Conservation (phyloP, 2,888 invertebrate species). For the Eremobia ochroleuca region DNA sequence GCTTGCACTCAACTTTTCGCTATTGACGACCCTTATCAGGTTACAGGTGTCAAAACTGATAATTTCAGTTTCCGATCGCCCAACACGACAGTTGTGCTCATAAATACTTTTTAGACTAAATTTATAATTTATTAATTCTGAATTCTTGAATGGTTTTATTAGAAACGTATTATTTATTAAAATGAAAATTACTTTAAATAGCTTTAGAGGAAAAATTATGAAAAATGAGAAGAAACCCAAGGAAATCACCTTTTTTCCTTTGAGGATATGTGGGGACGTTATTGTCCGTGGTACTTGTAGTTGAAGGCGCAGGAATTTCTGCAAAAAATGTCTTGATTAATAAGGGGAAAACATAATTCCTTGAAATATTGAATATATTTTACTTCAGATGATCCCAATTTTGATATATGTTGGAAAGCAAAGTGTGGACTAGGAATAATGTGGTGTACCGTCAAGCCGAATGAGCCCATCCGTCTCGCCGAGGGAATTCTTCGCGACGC, state of each 20-base stretch:
- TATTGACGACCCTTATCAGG: constrained; percentile 73
- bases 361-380: neutral
- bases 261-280: constrained; percentile 91
- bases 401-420: constrained; percentile 54
- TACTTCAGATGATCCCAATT: constrained; percentile 45
- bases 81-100: constrained; percentile 74
- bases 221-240: constrained; percentile 3
- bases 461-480: constrained; percentile 97
- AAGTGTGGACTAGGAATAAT: constrained; percentile 67
- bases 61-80: constrained; percentile 61
- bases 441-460: constrained; percentile 95
- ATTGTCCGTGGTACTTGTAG: constrained; percentile 91
- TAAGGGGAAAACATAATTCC: neutral
- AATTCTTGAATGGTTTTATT: constrained; percentile 74
- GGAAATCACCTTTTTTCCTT: constrained; percentile 92
- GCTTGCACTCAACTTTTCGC: constrained; percentile 77
- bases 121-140: constrained; percentile 69
- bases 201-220: constrained; percentile 26
- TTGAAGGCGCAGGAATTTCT: constrained; percentile 97
- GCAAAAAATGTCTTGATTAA: constrained; percentile 71
- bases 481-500: constrained; percentile 97
- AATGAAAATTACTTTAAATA: constrained; percentile 22
- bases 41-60: constrained; percentile 80
- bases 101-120: constrained; percentile 77
- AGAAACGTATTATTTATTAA: constrained; percentile 63